Evolutionary conservation across 2,888 invertebrate species (phyloP).

Genomic region (Apodemia hepburni): DNA sequence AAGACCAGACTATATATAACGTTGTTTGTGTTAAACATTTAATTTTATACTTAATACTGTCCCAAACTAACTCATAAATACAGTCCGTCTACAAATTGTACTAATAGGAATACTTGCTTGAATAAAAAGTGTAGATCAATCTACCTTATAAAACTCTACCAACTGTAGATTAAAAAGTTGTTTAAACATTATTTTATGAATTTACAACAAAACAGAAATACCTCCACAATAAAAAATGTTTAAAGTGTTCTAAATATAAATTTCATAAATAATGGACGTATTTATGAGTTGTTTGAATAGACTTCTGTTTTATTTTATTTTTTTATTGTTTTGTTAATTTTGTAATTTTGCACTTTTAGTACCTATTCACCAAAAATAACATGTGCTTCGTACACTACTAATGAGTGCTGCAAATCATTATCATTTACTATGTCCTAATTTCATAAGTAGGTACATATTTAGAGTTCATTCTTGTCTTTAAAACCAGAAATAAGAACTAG

Average conservation of each 20-base stretch:
- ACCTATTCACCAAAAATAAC: background rate
- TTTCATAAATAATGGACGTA: background rate
- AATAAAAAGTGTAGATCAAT: background rate
- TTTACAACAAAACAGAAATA: background rate
- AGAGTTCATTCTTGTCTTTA: too few species aligned
- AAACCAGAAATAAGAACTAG: too few species aligned
- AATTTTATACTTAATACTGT: constrained; percentile 32
- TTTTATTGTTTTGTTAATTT: background rate
- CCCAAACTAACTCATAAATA: too few species aligned
- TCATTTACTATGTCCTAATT: background rate
- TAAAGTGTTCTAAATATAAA: background rate
- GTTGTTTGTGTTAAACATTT: constrained; percentile 44
- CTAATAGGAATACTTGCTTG: background rate
- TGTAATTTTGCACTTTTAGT: background rate
- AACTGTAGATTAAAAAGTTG: background rate
- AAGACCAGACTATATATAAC: constrained; percentile 28
- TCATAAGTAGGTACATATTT: background rate
- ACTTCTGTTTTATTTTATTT: background rate
- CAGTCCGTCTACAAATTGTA: too few species aligned
- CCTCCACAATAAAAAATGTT: too few species aligned
- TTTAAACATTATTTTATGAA: background rate
- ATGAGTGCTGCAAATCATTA: background rate
- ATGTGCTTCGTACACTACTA: background rate
- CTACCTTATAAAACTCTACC: background rate
- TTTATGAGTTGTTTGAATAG: background rate